Conservation (phyloP, 2,113 vertebrate genomes). For the Todiramphus saurophagus region DNA sequence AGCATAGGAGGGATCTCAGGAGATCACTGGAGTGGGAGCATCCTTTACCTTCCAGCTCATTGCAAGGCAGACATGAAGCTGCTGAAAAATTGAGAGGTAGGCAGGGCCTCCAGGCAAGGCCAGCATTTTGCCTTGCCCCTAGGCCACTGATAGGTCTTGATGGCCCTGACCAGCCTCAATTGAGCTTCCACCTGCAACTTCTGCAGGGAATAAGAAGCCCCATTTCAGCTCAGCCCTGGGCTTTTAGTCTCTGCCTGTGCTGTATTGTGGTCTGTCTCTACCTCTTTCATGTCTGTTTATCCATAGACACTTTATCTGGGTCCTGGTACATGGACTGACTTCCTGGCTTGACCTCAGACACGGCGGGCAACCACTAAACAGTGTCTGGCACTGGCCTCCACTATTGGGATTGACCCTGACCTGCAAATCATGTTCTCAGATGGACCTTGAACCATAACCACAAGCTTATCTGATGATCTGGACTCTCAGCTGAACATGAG, state of each 20-base stretch:
- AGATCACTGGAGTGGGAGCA: neutral
- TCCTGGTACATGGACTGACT: neutral
- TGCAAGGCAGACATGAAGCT: neutral
- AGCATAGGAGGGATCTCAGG: neutral
- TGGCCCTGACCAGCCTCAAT: neutral
- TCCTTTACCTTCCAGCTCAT: neutral
- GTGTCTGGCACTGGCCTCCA: neutral
- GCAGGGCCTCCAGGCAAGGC: neutral
- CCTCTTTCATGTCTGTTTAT: neutral
- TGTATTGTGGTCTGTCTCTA: neutral
- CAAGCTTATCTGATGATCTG: neutral
- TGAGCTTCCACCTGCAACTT: neutral
- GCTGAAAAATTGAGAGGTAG: neutral
- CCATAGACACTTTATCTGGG: neutral
- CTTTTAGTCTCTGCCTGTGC: neutral
- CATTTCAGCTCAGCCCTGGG: neutral
- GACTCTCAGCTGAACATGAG: neutral
- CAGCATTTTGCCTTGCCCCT: neutral
- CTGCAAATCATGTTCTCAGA: neutral
- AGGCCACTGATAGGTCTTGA: neutral
- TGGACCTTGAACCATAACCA: neutral
- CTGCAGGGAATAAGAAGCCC: neutral
- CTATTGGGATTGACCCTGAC: neutral
- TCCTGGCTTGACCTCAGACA: neutral
- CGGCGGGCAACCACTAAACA: neutral